Base-by-base conservation (phyloP, 2,888 invertebrate genomes). In the Palloptera scutellata region DNA sequence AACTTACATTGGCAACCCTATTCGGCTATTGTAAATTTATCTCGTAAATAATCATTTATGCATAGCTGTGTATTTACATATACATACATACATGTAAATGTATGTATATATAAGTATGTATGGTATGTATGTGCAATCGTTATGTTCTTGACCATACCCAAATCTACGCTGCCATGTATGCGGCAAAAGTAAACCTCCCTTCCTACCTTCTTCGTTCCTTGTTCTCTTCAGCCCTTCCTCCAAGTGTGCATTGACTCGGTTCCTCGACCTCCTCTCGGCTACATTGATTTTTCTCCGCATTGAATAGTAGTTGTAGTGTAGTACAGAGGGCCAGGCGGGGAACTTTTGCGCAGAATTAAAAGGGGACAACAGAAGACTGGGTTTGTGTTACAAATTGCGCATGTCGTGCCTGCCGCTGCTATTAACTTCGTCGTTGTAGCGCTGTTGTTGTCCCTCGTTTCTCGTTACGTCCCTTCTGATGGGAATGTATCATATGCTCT, bases 341-440 rank as follows among this genome's bases (percentile, higher is more conserved):
- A 2, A 2, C 3, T 30, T 30, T 30, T 30, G 30, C 53, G 59
- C 54, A 65, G 70, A 70, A 69, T 45, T 60, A 51, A 54, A 65
- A 60, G 17, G 60, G 52, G 54, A 51, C 63, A 73, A 81, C 81
- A 74, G 82, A 81, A 83, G 83, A 83, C 83, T 83, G 84, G 84
- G 84, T 83, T 80, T 83, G 82, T 83, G 83, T 83, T 83, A 83
- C 83, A 83, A 83, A 83, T 83, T 83, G 83, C 83, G 83, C 83
- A 83, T 83, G 84, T 81, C 84, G 83, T 78, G 75, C 71, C 2
- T 13, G 43, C 10, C 45, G 20, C 12, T 15, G 17, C 10, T 15
- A 6, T 30, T 30, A 30, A 30, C 30, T 30, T 30, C 30, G 30
- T 30, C 30, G 30, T 30, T 30, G 6, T 30, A 30, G 2, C 6